Percentiles rank a stretch among this genome's conserved stretches.
phyloP scores from a whole-genome alignment of 1,140 invertebrate genomes.

The Eulimnadia texana region DNA sequence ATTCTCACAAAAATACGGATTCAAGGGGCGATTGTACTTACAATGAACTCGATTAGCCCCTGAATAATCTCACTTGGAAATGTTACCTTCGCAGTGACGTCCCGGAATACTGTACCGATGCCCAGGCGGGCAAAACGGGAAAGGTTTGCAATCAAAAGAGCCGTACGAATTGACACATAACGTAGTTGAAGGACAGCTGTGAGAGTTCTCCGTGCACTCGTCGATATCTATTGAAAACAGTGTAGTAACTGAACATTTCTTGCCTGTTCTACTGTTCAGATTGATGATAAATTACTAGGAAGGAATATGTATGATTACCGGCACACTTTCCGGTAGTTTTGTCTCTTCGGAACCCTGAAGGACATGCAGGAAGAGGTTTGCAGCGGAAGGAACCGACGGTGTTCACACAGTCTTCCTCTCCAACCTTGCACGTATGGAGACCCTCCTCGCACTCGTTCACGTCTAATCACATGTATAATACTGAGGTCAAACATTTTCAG shows the following conservation, averaged over 20 bases:
- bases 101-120: conserved; percentile 19
- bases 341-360: conserved; percentile 23
- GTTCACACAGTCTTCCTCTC: conserved; percentile 26
- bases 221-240: conserved; percentile 30
- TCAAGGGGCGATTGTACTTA: too few species aligned
- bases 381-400: conserved; percentile 27
- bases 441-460: conserved; percentile 30
- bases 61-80: neutral
- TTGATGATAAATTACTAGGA: neutral
- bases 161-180: conserved; percentile 29
- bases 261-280: too few species aligned
- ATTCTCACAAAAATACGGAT: too few species aligned
- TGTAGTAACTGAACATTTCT: neutral
- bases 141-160: conserved; percentile 28
- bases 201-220: conserved; percentile 30
- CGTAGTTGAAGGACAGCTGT: conserved; percentile 27
- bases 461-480: too few species aligned
- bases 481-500: too few species aligned
- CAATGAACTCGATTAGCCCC: too few species aligned
- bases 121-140: conserved; percentile 18
- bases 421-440: conserved; percentile 22
- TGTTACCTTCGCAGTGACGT: conserved; percentile 21
- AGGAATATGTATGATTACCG: too few species aligned
- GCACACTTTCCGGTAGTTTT: conserved; percentile 26
- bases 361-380: conserved; percentile 24